Base-by-base conservation (phyloP, 2,113 vertebrate genomes). In the Leucosticte australis region DNA sequence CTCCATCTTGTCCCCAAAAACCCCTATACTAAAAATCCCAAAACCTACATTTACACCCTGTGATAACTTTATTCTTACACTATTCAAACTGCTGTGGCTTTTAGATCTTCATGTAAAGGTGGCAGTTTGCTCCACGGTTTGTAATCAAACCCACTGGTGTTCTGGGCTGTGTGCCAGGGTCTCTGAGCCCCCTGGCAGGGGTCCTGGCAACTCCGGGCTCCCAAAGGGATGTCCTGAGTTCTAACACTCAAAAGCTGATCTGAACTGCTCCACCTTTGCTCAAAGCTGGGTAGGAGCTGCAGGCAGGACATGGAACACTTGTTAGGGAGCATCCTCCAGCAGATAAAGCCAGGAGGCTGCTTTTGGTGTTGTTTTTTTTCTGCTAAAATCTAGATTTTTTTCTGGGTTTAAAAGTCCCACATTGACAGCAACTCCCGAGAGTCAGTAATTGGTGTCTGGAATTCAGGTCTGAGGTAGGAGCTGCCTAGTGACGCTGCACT, bases 271-370 rank as follows among this genome's bases (percentile, higher is more conserved):
- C 10, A 1, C 1, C 0, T 42, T 13, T 15, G 0, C 3, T 11
- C 30, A 6, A 4, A 16, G 59, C 39, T 26, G 19, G 42, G 18
- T 14, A 7, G 8, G 17, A 64, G 63, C 68, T 87, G 57, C 70
- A 28, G 44, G 63, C 37, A 18, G 59, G n/a, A 11, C 14, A 0
- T 0, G 1, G 35, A 19, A 2, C 0, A 0, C 59, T 57, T 11
- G 3, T 33, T 27, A 6, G 46, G 39, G 44, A 33, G 6, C 9
- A 6, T 53, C 59, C 76, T 73, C 30, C 52, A 9, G 62, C 46
- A 86, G 49, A 5, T 28, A 17, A 64, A 39, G 24, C 6, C 69
- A 42, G 63, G 49, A 7, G 44, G 59, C 8, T 53, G 59, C 57
- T 68, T 60, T n/a, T 6, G 1, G 46, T 59, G 21, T 6, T n/a